A percentile compares a stretch with the other conserved stretches of the same genome.
These are phyloP conservation scores for Agrochola litura DNA, from an alignment of 2,888 invertebrate species.

Conservation along the genomic window DNA sequence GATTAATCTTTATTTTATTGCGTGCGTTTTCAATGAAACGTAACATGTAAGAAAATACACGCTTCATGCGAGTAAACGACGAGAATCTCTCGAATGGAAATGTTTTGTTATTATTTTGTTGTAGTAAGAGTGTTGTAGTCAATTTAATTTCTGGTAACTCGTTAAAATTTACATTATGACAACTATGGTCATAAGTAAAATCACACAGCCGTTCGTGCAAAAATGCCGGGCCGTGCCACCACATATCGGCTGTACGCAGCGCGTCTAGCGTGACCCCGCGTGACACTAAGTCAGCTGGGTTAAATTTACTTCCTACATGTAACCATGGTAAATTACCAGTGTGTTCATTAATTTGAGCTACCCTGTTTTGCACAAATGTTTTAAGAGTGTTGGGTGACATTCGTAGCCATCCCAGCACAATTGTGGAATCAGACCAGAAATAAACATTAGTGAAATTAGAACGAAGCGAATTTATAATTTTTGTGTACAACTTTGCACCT, in stretches of 20 bases:
- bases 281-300: too few relatives aligned
- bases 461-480: background rate
- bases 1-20: background rate
- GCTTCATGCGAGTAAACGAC: background rate
- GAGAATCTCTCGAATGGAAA: conserved; percentile 1
- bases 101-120: background rate
- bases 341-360: conserved; percentile 12
- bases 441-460: background rate
- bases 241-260: too few relatives aligned
- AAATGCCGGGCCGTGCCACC: too few relatives aligned
- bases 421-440: conserved; percentile 10
- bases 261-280: too few relatives aligned
- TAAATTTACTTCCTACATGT: too few relatives aligned
- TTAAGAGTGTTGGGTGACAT: conserved; percentile 2
- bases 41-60: background rate
- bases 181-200: too few relatives aligned
- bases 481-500: conserved; percentile 1
- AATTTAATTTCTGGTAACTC: too few relatives aligned
- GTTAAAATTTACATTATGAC: too few relatives aligned
- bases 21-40: background rate
- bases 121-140: too few relatives aligned
- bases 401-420: conserved; percentile 7
- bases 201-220: too few relatives aligned
- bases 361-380: conserved; percentile 1
- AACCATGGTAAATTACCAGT: too few relatives aligned